Percentiles rank a stretch among this genome's conserved stretches.
Conservation (phyloP, 2,888 invertebrate species). For the Drosophila testacea region DNA sequence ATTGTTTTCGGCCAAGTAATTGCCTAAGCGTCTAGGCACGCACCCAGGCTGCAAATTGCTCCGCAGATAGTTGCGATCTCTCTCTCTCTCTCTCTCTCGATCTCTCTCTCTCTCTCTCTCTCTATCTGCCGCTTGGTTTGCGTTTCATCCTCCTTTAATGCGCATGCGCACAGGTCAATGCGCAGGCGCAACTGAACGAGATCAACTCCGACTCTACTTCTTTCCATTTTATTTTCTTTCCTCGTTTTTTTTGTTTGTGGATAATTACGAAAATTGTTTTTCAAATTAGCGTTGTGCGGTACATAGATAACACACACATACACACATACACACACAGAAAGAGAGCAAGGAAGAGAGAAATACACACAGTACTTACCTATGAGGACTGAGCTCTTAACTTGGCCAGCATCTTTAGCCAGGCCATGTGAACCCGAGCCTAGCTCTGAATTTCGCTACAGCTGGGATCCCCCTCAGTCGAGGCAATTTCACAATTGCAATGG, state of each 20-base stretch:
- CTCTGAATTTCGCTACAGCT: constrained; percentile 32
- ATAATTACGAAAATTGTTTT: constrained; percentile 85
- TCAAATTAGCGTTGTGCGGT: constrained; percentile 84
- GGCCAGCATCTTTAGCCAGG: constrained; percentile 53
- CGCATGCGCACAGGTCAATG: constrained; percentile 79
- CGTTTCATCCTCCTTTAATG: constrained; percentile 75
- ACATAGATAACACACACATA: constrained; percentile 77
- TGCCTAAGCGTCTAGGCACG: constrained; percentile 80
- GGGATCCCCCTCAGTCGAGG: constrained; percentile 39
- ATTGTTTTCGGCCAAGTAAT: constrained; percentile 78
- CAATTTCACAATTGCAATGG: constrained; percentile 78
- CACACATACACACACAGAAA: constrained; percentile 23
- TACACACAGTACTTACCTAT: constrained; percentile 36
- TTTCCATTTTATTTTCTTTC: constrained; percentile 32
- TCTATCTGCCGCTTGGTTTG: constrained; percentile 8
- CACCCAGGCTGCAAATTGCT: constrained; percentile 73
- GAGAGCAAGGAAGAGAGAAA: constrained; percentile 22
- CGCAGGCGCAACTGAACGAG: constrained; percentile 78
- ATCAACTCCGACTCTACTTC: constrained; percentile 58
- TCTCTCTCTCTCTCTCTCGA: constrained; percentile 11
- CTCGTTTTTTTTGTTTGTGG: constrained; percentile 66
- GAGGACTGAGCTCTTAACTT: constrained; percentile 53
- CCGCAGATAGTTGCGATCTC: constrained; percentile 28
- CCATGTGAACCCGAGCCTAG: constrained; percentile 52
- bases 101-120: constrained; percentile 23